Percentiles rank a stretch among this genome's conserved stretches.
phyloP scores from a whole-genome alignment of 2,113 vertebrate genomes.

The Larimichthys crocea region DNA sequence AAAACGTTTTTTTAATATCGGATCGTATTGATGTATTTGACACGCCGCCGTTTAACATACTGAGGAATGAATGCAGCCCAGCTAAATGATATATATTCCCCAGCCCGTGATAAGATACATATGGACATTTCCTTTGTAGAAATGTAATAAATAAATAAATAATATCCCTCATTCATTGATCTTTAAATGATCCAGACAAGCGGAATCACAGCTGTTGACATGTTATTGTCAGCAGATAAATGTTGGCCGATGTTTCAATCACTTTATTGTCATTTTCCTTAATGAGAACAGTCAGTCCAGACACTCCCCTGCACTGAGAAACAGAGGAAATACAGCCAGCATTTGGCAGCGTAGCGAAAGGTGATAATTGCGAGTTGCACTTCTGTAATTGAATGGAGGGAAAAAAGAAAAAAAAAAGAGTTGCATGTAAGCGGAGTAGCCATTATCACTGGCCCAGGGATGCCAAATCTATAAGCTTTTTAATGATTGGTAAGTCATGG shows the following conservation, averaged over 20 bases:
- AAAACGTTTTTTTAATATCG: constrained; percentile 15
- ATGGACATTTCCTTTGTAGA: neutral
- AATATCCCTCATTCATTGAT: neutral
- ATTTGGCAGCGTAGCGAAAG: constrained; percentile 35
- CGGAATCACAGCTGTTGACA: constrained; percentile 5
- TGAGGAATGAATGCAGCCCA: constrained; percentile 1
- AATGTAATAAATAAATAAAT: neutral
- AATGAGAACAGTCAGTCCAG: neutral
- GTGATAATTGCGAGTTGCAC: constrained; percentile 56
- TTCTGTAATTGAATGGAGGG: constrained; percentile 20
- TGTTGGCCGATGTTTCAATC: too few species aligned
- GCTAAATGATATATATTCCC: neutral
- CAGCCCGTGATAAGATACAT: neutral
- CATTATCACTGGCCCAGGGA: constrained; percentile 55
- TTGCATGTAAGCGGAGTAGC: constrained; percentile 45
- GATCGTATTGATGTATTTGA: constrained; percentile 15
- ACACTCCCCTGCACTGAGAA: neutral
- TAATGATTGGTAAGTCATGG: constrained; percentile 83
- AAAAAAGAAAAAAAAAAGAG: neutral
- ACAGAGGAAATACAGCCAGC: neutral
- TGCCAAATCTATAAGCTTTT: constrained; percentile 72
- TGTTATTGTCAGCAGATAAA: constrained; percentile 14
- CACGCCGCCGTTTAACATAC: neutral
- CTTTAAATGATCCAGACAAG: constrained; percentile 10
- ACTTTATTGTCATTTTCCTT: constrained; percentile 20